phyloP scores from a whole-genome alignment of 2,888 invertebrate genomes.

The Pseudoips prasinana region DNA sequence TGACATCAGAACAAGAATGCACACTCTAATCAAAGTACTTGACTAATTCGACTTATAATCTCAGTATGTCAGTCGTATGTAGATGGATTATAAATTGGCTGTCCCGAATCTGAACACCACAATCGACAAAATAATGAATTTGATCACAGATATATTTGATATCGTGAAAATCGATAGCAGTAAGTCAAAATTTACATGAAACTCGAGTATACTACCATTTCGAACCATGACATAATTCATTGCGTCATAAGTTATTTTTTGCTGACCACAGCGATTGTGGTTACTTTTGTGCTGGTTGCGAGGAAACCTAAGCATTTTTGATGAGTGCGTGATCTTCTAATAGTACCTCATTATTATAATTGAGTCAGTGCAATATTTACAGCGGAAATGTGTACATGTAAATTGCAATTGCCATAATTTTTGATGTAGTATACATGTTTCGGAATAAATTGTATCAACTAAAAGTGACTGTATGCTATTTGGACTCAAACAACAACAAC shows the following conservation, averaged over 20 bases:
- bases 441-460: too few species aligned
- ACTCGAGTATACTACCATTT: background rate
- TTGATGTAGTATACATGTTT: too few species aligned
- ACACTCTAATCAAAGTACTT: constrained; percentile 13
- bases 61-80: constrained; percentile 3
- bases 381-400: too few species aligned
- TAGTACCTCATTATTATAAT: too few species aligned
- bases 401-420: too few species aligned
- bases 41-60: constrained; percentile 11
- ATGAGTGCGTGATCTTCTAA: too few species aligned
- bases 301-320: too few species aligned
- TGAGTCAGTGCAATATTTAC: too few species aligned
- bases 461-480: too few species aligned
- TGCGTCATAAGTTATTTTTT: constrained; percentile 2
- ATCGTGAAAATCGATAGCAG: background rate
- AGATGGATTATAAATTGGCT: constrained; percentile 1
- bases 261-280: background rate
- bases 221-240: constrained; percentile 3
- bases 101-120: constrained; percentile 1
- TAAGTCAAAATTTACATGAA: constrained; percentile 1
- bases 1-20: constrained; percentile 14
- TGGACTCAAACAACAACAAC: too few species aligned
- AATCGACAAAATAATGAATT: constrained; percentile 8
- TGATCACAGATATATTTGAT: background rate
- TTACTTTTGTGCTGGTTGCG: constrained; percentile 1